Evolutionary conservation across 2,797 vertebrate species (phyloP), one percentile per base, ranked within the genome.

Genomic region (Macrochelys suwanniensis): DNA sequence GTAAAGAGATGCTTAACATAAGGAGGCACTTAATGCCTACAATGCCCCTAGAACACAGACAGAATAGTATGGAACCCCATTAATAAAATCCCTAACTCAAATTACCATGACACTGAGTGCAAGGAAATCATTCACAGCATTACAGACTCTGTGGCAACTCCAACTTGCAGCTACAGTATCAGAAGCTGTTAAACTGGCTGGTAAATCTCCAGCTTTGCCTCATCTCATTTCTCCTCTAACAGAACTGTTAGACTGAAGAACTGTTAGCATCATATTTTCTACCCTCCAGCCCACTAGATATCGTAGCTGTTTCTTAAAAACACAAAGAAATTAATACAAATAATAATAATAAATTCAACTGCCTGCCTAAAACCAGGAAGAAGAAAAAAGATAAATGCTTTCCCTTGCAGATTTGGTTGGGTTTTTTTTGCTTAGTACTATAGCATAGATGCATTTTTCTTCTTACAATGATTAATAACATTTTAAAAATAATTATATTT

Each of bases 61-160:
- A 90, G 86, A 3, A 56, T 59, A 47, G 95, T 13, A 0, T 0
- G 17, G 19, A 79, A n/a, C 15, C 71, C 21, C 50, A 56, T 45
- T 61, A 82, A 87, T 2, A 82, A 76, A 85, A 42, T 79, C 53
- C 25, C 33, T 23, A 74, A n/a, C 81, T 54, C 84, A 71, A 93
- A 96, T 85, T 65, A 92, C 77, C 80, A 56, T 19, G 82, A 91
- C 11, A 33, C 12, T 7, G 92, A 90, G 87, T 50, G 95, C 77
- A 77, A 7, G 19, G 91, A 95, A n/a, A 88, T 54, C 1, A 3
- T 71, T 82, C 54, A 19, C 31, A 47, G 37, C 37, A 37, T 31
- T 79, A 59, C 23, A 54, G 85, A 93, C 91, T 96, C 96, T 82
- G 83, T 85, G 93, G 93, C 81, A 96, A 87, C 81, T 7, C 21